Conservation (phyloP, 2,113 vertebrate species). For the Ursus arctos region DNA sequence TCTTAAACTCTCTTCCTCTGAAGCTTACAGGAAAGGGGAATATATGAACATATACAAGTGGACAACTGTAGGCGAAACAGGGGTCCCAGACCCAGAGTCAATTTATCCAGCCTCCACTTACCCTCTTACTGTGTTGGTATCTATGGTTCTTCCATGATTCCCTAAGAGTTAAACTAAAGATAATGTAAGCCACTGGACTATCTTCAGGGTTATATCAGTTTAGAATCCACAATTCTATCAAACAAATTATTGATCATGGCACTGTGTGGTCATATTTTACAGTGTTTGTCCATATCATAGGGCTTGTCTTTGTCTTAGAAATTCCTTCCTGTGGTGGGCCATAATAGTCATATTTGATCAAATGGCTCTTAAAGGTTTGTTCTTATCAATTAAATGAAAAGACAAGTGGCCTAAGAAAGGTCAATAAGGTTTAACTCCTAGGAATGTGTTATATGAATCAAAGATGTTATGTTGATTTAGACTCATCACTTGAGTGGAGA, state of each 20-base stretch:
- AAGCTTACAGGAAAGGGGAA: background rate
- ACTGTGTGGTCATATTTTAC: background rate
- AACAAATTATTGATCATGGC: background rate
- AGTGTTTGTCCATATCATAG: background rate
- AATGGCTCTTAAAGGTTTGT: background rate
- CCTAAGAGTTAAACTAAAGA: background rate
- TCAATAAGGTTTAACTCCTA: background rate
- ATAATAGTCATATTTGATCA: background rate
- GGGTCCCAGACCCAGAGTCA: background rate
- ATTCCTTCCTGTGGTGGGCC: background rate
- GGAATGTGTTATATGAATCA: background rate
- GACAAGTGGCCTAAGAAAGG: background rate
- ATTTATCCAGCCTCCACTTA: background rate
- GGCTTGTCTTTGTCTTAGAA: background rate
- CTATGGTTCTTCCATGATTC: background rate
- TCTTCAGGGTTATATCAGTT: background rate
- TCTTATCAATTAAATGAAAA: background rate
- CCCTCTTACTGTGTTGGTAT: background rate
- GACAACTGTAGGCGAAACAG: background rate
- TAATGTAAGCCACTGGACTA: background rate
- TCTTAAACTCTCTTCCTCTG: background rate
- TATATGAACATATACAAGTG: background rate
- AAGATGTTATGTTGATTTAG: background rate
- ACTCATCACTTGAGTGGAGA: background rate
- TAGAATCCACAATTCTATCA: background rate